Evolutionary conservation across 2,797 vertebrate species (phyloP), one percentile per base, ranked within the genome.

Genomic region (Echeneis naucrates): DNA sequence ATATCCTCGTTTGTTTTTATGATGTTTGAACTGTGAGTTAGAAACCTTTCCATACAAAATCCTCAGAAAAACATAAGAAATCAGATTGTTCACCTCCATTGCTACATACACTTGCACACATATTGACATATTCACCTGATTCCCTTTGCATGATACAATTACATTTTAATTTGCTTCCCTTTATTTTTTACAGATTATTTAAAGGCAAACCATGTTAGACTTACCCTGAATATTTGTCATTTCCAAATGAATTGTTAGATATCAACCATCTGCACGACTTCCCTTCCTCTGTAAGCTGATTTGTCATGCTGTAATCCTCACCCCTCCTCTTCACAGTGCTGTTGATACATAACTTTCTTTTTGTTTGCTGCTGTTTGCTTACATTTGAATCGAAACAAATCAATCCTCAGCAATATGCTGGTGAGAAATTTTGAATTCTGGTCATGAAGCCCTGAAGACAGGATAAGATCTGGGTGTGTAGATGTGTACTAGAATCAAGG

Each of bases 241-340:
- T 81, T 71, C 45, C 27, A 76, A 63, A 77, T 82, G 24, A 75
- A 82, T 54, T 69, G 68, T 72, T 80, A 58, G 53, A 75, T 64
- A 75, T 75, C 51, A 60, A 71, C 52, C 63, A 81, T 82, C 63
- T 80, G 65, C 51, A 75, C 30, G 8, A 37, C 60, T 77, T 68
- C 32, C 23, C 27, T 62, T 78, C 74, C 40, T 60, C 54, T 70
- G 32, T 77, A 59, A 78, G 67, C 67, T 67, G 77, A 68, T 86
- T 75, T 83, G 35, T 68, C 67, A 73, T 61, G 45, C 68, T 78
- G 38, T 78, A 60, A 83, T 77, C 75, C 77, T 77, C 1, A 78
- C 72, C 65, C 71, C 27, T n/a, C 33, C 42, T 53, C 54, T 59
- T 59, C 68, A 40, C 24, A 30, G 67, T 53, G 35, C 68, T 64